Conservation (phyloP, 2,113 vertebrate species). For the Nothoprocta pentlandii region DNA sequence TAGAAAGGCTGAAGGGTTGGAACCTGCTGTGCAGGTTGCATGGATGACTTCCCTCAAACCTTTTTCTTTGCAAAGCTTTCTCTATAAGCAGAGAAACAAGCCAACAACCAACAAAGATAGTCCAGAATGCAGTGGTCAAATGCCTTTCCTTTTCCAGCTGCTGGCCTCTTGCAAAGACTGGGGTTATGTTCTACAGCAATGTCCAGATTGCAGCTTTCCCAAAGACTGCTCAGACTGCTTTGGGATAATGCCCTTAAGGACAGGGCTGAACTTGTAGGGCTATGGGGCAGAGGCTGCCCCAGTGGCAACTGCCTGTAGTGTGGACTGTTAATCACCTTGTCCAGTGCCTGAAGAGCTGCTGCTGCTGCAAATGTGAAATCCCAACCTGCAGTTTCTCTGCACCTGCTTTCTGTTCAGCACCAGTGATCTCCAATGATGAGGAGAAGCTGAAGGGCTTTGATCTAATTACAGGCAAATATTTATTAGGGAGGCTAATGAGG, state of each 20-base stretch:
- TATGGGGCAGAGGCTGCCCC: neutral
- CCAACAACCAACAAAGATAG: neutral
- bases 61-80: too few relatives aligned
- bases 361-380: neutral
- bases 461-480: neutral
- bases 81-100: too few relatives aligned
- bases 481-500: accelerated
- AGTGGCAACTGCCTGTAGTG: too few relatives aligned
- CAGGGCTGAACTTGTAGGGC: neutral
- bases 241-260: neutral
- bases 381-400: neutral
- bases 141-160: neutral
- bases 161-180: neutral
- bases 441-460: neutral
- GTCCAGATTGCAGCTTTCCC: neutral
- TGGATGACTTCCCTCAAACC: neutral
- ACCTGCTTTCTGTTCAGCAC: too few relatives aligned
- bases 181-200: neutral
- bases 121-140: accelerated
- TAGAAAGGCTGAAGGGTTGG: neutral
- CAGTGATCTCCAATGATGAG: neutral
- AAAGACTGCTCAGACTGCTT: neutral
- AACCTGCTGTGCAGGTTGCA: neutral
- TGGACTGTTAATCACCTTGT: neutral
- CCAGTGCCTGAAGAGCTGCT: neutral